phyloP scores from a whole-genome alignment of 2,113 vertebrate genomes.

The Lucifuga dentata region DNA sequence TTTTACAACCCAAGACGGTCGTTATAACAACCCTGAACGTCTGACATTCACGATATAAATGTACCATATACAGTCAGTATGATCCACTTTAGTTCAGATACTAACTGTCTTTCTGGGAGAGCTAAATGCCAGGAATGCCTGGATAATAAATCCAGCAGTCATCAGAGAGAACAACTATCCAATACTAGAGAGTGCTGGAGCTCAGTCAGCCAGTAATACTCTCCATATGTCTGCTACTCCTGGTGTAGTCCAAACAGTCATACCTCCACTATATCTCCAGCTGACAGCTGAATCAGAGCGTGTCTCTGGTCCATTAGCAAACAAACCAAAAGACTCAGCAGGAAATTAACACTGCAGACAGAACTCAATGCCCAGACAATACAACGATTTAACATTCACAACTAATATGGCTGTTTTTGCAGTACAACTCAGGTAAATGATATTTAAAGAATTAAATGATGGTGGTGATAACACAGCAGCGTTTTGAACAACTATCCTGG shows the following conservation, averaged over 20 bases:
- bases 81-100: conserved; percentile 9
- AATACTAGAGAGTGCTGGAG: conserved; percentile 58
- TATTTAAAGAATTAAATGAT: too few relatives aligned
- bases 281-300: conserved; percentile 54
- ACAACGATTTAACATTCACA: too few relatives aligned
- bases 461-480: too few relatives aligned
- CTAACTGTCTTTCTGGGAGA: conserved; percentile 42
- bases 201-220: conserved; percentile 61
- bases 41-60: conserved; percentile 18
- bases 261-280: too few relatives aligned
- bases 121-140: conserved; percentile 54
- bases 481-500: too few relatives aligned
- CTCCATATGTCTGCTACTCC: conserved; percentile 62
- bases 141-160: conserved; percentile 60
- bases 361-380: neutral
- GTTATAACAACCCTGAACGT: too few relatives aligned
- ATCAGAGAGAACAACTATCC: conserved; percentile 51
- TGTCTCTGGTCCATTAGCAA: conserved; percentile 41
- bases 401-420: too few relatives aligned
- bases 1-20: too few relatives aligned
- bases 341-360: conserved; percentile 16
- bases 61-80: too few relatives aligned
- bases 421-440: too few relatives aligned
- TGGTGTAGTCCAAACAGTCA: conserved; percentile 49
- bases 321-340: conserved; percentile 28